Evolutionary conservation across 2,888 invertebrate genomes (phyloP).

Genomic region (Ellobium chinense): DNA sequence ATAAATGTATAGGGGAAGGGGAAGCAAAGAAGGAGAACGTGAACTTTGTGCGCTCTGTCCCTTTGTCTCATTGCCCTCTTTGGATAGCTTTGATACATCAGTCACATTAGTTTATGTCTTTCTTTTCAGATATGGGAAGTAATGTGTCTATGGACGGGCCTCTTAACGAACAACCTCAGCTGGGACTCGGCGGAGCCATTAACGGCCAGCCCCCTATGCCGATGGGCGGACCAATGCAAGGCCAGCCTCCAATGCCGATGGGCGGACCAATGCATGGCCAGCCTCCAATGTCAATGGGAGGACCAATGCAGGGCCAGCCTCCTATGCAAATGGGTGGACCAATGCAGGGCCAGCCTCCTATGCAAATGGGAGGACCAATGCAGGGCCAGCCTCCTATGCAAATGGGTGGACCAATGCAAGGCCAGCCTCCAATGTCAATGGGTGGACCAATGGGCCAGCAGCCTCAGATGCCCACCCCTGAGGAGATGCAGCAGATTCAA

Average conservation of each 20-base stretch:
- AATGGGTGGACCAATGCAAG: neutral
- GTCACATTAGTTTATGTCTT: neutral
- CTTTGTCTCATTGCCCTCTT: no score
- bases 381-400: neutral
- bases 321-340: conserved; percentile 4
- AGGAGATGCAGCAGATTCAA: conserved; percentile 9
- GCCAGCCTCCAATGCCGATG: neutral
- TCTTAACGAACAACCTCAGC: neutral
- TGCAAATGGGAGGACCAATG: no score
- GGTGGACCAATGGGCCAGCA: neutral
- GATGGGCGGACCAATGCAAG: neutral
- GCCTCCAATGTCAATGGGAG: neutral
- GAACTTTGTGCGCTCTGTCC: no score
- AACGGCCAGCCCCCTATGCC: neutral
- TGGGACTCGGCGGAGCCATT: neutral
- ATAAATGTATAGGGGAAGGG: no score
- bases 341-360: conserved; percentile 20
- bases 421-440: neutral
- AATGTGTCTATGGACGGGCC: neutral
- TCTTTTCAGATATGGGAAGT: neutral
- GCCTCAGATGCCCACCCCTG: conserved; percentile 3
- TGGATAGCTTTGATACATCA: no score
- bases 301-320: neutral
- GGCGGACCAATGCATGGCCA: neutral
- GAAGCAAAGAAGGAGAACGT: no score